These are phyloP conservation scores for Bufotes viridis DNA, from an alignment of 2,797 vertebrate genomes.

Conservation along the genomic window DNA sequence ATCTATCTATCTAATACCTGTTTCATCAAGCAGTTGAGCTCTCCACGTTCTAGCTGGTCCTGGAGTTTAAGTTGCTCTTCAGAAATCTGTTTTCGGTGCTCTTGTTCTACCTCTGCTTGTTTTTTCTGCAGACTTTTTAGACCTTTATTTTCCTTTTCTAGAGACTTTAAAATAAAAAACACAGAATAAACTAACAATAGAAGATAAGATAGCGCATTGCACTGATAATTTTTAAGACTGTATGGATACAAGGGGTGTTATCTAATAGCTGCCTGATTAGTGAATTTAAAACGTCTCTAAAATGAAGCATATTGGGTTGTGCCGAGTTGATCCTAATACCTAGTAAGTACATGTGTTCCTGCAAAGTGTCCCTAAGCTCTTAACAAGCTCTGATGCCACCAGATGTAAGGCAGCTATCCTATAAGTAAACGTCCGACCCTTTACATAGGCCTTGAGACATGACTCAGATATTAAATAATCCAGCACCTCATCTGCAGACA, in stretches of 20 bases:
- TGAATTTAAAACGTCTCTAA: too few species aligned
- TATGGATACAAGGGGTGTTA: too few species aligned
- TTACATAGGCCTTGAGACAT: too few species aligned
- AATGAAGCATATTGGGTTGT: too few species aligned
- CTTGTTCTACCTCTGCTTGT: conserved; percentile 48
- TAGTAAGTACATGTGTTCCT: not conserved
- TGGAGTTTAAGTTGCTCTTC: conserved; percentile 57
- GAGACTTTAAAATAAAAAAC: not conserved
- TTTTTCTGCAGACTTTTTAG: conserved; percentile 48
- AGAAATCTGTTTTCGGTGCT: conserved; percentile 36
- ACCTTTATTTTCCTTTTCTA: not conserved
- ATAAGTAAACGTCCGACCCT: too few species aligned
- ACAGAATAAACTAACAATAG: not conserved
- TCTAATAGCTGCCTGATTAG: too few species aligned
- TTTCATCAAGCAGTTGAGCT: conserved; percentile 44
- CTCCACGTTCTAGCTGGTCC: conserved; percentile 58
- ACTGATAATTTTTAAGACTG: not conserved
- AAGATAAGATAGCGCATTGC: not conserved
- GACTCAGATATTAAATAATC: too few species aligned
- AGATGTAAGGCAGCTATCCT: too few species aligned
- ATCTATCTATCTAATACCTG: not conserved
- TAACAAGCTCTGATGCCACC: too few species aligned
- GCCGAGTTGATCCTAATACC: too few species aligned
- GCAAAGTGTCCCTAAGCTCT: too few species aligned
- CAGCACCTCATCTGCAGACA: too few species aligned